Conservation (phyloP, 2,113 vertebrate species). For the Callopanchax toddi region DNA sequence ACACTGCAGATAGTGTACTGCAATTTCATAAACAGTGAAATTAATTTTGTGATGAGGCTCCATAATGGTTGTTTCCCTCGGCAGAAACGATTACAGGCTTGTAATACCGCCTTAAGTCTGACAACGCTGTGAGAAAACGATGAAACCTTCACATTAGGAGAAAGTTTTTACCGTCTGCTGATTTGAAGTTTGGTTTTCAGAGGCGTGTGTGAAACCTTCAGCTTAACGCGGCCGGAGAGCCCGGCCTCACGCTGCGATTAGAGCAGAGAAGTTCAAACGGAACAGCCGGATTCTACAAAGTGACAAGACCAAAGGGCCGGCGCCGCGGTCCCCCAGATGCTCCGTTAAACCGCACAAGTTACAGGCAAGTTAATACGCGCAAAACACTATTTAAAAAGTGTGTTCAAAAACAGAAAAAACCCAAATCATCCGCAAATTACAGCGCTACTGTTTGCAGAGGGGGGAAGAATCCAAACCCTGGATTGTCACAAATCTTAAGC, state of each 20-base stretch:
- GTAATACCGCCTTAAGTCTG: neutral
- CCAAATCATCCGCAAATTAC: too few species aligned
- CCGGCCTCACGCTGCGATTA: neutral
- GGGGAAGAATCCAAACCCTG: too few species aligned
- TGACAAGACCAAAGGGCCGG: neutral
- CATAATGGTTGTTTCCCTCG: neutral
- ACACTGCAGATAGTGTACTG: neutral
- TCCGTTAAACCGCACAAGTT: neutral
- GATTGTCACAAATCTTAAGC: too few species aligned
- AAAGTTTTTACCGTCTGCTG: neutral
- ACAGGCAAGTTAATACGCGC: neutral
- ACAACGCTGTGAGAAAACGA: neutral
- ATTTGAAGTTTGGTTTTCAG: neutral
- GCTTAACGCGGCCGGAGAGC: conserved; percentile 3
- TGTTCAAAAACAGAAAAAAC: too few species aligned
- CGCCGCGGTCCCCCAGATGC: neutral
- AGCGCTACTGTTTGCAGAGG: too few species aligned
- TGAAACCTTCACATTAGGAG: neutral
- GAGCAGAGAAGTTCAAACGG: neutral
- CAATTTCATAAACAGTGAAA: neutral
- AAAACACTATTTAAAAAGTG: too few species aligned
- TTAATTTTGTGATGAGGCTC: neutral
- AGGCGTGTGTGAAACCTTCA: neutral
- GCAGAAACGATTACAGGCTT: neutral
- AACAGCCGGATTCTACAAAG: neutral